A percentile compares a stretch with the other conserved stretches of the same genome.
phyloP scores from a whole-genome alignment of 2,888 invertebrate genomes.

The Carabus problematicus region DNA sequence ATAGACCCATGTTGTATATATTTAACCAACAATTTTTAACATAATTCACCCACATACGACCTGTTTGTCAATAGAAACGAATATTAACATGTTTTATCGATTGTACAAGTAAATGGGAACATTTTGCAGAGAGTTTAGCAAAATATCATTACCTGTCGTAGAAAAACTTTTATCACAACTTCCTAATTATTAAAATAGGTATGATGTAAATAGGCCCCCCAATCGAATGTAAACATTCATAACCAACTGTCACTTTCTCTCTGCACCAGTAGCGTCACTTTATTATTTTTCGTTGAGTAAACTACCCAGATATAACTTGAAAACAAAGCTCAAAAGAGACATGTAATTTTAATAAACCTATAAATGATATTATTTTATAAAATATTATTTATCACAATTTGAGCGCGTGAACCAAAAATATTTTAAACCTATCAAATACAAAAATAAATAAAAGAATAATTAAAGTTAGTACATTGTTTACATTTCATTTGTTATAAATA shows the following conservation, averaged over 20 bases:
- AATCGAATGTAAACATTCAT: slow-evolving; percentile 36
- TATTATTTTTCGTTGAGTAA: not conserved
- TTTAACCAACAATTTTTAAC: slow-evolving; percentile 9
- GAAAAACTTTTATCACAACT: slow-evolving; percentile 28
- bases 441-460: no score
- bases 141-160: not conserved
- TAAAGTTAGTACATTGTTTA: no score
- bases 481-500: no score
- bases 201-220: slow-evolving; percentile 32
- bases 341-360: no score
- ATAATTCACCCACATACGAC: slow-evolving; percentile 14
- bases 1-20: slow-evolving; percentile 58
- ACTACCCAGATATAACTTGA: no score
- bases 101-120: not conserved
- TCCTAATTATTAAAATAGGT: slow-evolving; percentile 33
- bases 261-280: slow-evolving; percentile 7
- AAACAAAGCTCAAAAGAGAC: no score
- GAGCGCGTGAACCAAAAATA: no score
- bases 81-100: not conserved
- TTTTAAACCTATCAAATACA: no score
- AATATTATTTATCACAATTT: no score
- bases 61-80: slow-evolving; percentile 45
- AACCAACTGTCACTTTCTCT: slow-evolving; percentile 36
- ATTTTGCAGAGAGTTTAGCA: no score
- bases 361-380: no score